Base-by-base conservation (phyloP, 1,140 invertebrate genomes). In the Sweltsa coloradensis region DNA sequence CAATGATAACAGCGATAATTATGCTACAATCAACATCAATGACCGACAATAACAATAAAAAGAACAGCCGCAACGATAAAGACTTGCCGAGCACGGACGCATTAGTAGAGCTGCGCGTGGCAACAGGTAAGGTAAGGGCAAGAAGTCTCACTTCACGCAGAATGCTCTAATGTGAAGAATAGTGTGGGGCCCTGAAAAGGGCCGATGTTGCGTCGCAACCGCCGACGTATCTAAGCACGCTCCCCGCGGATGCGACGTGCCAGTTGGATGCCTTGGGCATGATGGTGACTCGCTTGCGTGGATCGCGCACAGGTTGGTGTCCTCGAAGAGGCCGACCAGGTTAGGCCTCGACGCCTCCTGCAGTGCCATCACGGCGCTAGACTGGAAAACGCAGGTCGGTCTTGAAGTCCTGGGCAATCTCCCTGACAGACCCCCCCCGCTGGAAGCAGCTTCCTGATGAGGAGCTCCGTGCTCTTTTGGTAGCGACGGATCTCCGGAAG, bases 191-290 rank as follows among this genome's bases (percentile, higher is more conserved):
- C n/a, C n/a, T n/a, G n/a, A n/a, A n/a, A n/a, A n/a, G n/a, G n/a
- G n/a, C n/a, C n/a, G n/a, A n/a, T n/a, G n/a, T n/a, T n/a, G n/a
- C n/a, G n/a, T n/a, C n/a, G n/a, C n/a, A n/a, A n/a, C n/a, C 1
- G 47, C 40, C 6, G 36, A n/a, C 7, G 53, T 49, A 41, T 34
- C 25, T 83, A 84, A 73, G 80, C 81, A 57, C 85, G 75, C 69
- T 89, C 85, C 34, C 85, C 83, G 59, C 83, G 79, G 62, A 89
- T 87, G 72, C 88, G 80, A 64, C 87, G 74, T 37, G 87, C 88
- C 53, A 90, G 68, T 64, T 95, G 91, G 59, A 96, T 95, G 62
- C 90, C 70, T 93, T 94, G 44, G 90, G 89, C 89, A 94, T 94
- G 61, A 95, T 94, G 53, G 90, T 94, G 27, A 95, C 89, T 59